A percentile compares a stretch with the other conserved stretches of the same genome.
Evolutionary conservation across 2,888 invertebrate species (phyloP).

Genomic region (Acronicta aceris): DNA sequence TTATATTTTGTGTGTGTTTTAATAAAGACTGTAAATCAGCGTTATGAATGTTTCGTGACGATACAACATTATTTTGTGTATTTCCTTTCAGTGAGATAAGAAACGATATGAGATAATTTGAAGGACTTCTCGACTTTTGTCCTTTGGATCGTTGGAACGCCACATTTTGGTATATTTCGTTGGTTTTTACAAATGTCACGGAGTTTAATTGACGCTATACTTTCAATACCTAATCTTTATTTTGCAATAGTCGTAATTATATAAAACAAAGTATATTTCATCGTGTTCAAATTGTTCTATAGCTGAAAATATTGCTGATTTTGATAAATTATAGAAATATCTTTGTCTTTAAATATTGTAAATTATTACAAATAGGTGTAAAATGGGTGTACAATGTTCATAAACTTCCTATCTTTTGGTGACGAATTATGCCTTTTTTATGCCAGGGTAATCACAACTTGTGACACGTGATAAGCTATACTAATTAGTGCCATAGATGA

Average conservation of each 20-base stretch:
- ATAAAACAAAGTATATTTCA: background rate
- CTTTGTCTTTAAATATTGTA: background rate
- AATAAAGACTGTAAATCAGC: slow-evolving; percentile 25
- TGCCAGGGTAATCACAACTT: background rate
- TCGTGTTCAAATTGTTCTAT: background rate
- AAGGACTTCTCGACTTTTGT: slow-evolving; percentile 53
- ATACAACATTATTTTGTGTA: slow-evolving; percentile 73
- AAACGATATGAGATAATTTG: slow-evolving; percentile 82
- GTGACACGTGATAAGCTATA: background rate
- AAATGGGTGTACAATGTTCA: background rate
- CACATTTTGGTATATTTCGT: slow-evolving; percentile 50
- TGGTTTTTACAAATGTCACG: slow-evolving; percentile 7
- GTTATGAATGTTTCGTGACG: slow-evolving; percentile 60
- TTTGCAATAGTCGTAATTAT: slow-evolving; percentile 35
- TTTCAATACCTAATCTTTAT: slow-evolving; percentile 52
- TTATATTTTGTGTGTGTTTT: slow-evolving; percentile 25
- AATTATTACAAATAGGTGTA: background rate
- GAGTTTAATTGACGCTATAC: slow-evolving; percentile 16
- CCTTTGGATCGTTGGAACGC: slow-evolving; percentile 55
- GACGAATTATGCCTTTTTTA: background rate
- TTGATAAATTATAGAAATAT: background rate
- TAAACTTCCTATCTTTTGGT: background rate
- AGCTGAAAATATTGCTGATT: background rate
- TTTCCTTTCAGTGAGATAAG: slow-evolving; percentile 84
- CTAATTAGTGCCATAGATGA: slow-evolving; percentile 19